Evolutionary conservation across 2,797 vertebrate genomes (phyloP).

Genomic region (Gambusia yucatana): DNA sequence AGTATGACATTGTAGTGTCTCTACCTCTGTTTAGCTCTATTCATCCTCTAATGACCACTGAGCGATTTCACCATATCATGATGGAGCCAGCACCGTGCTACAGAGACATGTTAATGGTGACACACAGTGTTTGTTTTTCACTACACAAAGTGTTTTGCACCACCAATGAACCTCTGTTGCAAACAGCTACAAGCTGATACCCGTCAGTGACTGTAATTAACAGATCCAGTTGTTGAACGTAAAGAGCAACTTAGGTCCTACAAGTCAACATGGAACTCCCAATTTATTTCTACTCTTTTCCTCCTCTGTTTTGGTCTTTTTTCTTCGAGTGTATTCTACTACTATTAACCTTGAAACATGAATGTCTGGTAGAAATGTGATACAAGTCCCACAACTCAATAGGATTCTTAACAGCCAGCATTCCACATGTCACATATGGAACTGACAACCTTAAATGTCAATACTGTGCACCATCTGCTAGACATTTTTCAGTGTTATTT

Average conservation of each 20-base stretch:
- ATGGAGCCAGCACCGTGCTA: not conserved
- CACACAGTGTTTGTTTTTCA: not conserved
- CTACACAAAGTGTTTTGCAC: not conserved
- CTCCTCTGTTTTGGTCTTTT: slow-evolving; percentile 40
- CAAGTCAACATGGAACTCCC: slow-evolving; percentile 53
- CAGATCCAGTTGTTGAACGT: slow-evolving; percentile 21
- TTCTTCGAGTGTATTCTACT: slow-evolving; percentile 20
- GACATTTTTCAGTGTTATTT: slow-evolving; percentile 50
- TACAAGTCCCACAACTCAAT: slow-evolving; percentile 40
- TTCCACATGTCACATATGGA: slow-evolving; percentile 43
- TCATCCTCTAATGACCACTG: not conserved
- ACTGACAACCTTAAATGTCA: slow-evolving; percentile 70
- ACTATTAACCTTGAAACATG: slow-evolving; percentile 12
- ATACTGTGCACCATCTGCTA: slow-evolving; percentile 70
- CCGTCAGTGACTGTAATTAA: slow-evolving; percentile 66
- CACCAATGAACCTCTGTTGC: slow-evolving; percentile 62
- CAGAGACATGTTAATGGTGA: not conserved
- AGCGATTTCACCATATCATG: not conserved
- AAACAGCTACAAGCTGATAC: slow-evolving; percentile 53
- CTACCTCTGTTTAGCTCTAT: not conserved
- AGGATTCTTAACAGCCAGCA: slow-evolving; percentile 43
- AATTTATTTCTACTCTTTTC: slow-evolving; percentile 18
- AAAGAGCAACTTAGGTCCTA: slow-evolving; percentile 42
- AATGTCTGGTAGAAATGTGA: slow-evolving; percentile 25
- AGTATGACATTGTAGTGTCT: not conserved